Conservation (phyloP, 2,113 vertebrate genomes). For the Bothrops jararaca region DNA sequence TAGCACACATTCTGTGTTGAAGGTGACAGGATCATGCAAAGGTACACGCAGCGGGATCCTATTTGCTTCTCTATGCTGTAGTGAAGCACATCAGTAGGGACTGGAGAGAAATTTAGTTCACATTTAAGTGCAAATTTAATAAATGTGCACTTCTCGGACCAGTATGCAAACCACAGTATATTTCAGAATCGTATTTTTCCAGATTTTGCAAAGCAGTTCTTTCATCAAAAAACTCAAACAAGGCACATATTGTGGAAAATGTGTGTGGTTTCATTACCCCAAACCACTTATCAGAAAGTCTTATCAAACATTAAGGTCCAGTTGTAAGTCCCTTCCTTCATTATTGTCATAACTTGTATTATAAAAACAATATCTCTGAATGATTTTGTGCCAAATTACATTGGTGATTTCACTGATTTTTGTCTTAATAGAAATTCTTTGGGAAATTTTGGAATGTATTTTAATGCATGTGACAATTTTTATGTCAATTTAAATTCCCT, state of each 20-base stretch:
- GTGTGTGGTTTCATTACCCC: not conserved
- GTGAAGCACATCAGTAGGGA: not conserved
- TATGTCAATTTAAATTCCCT: not conserved
- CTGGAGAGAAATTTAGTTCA: not conserved
- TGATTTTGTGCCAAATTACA: not conserved
- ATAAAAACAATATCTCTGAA: not conserved
- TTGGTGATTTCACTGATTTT: not conserved
- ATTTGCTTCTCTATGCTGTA: not conserved
- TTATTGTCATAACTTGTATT: not conserved
- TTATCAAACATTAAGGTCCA: not conserved
- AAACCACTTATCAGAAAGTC: not conserved
- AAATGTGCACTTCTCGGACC: not conserved
- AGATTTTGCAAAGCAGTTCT: not conserved
- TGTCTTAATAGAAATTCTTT: not conserved
- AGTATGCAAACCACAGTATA: not conserved
- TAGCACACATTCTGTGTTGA: slow-evolving; percentile 73
- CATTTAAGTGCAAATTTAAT: not conserved
- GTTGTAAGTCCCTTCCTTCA: not conserved
- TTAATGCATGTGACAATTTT: not conserved
- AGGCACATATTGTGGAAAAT: not conserved
- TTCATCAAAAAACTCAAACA: not conserved
- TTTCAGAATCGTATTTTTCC: not conserved
- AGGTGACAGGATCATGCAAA: slow-evolving; percentile 79
- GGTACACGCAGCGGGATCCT: slow-evolving; percentile 68
- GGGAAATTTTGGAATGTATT: not conserved